Percentiles rank a stretch among this genome's conserved stretches.
phyloP scores from a whole-genome alignment of 2,113 vertebrate species.

The Apeltes quadracus region DNA sequence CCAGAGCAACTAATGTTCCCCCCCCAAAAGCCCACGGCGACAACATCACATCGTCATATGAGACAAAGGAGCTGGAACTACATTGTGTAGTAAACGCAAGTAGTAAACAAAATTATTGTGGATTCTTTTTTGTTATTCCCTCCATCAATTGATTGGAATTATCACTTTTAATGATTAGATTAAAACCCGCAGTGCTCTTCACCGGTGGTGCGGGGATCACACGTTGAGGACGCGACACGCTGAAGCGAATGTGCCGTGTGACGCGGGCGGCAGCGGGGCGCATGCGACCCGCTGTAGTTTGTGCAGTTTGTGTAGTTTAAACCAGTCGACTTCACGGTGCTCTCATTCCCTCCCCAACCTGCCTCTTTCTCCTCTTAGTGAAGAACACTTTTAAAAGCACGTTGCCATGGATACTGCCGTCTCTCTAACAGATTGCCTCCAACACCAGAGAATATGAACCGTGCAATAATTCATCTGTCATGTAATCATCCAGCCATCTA shows the following conservation, averaged over 20 bases:
- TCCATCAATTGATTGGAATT: neutral
- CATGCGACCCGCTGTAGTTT: neutral
- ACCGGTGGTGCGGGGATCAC: neutral
- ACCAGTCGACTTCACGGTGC: conserved; percentile 42
- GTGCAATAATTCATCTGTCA: conserved; percentile 60
- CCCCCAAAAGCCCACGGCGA: neutral
- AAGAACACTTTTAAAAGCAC: conserved; percentile 72
- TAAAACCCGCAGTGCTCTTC: neutral
- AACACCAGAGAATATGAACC: conserved; percentile 54
- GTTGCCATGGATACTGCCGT: conserved; percentile 76
- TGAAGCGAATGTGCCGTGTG: neutral
- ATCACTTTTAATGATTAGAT: neutral
- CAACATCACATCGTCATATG: neutral
- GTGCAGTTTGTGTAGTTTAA: conserved; percentile 35
- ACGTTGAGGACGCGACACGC: neutral
- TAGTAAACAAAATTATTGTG: too few relatives aligned
- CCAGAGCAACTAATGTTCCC: neutral
- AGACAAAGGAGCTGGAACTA: neutral
- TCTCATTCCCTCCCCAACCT: conserved; percentile 48
- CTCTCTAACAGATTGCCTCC: conserved; percentile 65
- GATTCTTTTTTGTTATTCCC: neutral
- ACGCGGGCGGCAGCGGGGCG: neutral
- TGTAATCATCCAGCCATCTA: conserved; percentile 42
- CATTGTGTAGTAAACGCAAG: too few relatives aligned
- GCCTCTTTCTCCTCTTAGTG: conserved; percentile 46